phyloP scores from a whole-genome alignment of 2,113 vertebrate genomes.

The Microtus pennsylvanicus region DNA sequence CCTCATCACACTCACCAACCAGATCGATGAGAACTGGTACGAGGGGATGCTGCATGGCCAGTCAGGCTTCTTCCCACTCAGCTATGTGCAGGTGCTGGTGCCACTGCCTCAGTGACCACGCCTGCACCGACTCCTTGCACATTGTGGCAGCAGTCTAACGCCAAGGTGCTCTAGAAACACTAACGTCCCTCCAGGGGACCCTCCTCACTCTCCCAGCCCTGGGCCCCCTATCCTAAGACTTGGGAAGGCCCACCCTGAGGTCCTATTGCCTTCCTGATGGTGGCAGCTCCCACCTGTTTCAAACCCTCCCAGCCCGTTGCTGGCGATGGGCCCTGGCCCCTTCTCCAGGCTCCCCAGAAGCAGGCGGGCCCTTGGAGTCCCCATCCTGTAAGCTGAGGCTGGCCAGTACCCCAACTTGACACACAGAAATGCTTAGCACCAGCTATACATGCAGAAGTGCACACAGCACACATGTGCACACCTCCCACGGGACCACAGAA shows the following conservation, averaged over 20 bases:
- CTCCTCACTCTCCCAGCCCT: background rate
- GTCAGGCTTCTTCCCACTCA: slow-evolving; percentile 98
- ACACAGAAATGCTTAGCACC: background rate
- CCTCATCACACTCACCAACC: slow-evolving; percentile 98
- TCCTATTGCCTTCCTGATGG: background rate
- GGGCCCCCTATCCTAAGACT: background rate
- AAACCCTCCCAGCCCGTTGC: slow-evolving; percentile 63
- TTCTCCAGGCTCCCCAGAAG: background rate
- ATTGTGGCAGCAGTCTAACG: background rate
- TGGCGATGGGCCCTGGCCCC: slow-evolving; percentile 29
- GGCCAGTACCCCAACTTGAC: background rate
- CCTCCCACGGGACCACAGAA: background rate
- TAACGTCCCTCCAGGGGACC: slow-evolving; percentile 57
- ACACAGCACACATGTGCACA: background rate
- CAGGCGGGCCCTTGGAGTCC: background rate
- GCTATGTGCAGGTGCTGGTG: slow-evolving; percentile 97
- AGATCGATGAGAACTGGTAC: slow-evolving; percentile 99
- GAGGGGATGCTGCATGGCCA: slow-evolving; percentile 97
- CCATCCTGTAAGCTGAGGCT: background rate
- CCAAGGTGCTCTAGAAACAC: slow-evolving; percentile 83
- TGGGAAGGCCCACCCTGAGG: background rate
- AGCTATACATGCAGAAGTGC: background rate
- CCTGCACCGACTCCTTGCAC: background rate
- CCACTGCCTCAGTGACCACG: slow-evolving; percentile 93
- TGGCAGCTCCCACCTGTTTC: background rate